These are phyloP conservation scores for Sarotherodon lohbergeri DNA, from an alignment of 2,113 vertebrate species.

Conservation along the genomic window DNA sequence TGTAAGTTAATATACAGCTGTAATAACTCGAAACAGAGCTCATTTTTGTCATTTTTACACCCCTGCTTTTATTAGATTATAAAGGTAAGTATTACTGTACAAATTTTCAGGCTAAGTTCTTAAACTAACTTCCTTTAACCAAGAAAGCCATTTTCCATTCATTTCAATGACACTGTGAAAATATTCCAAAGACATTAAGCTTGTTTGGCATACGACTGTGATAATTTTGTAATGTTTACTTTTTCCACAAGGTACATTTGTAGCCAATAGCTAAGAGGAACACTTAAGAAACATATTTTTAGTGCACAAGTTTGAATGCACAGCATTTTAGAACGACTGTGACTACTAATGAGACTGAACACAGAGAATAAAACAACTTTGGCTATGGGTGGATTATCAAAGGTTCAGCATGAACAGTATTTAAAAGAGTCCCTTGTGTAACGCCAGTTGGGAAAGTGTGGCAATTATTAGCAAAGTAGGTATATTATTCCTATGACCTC, in stretches of 20 bases:
- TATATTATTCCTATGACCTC: not conserved
- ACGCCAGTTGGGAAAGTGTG: not conserved
- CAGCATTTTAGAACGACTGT: not conserved
- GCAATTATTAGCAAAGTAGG: not conserved
- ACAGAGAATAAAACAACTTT: not conserved
- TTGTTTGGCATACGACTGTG: not conserved
- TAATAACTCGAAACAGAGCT: not conserved
- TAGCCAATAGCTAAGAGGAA: not conserved
- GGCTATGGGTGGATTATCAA: not conserved
- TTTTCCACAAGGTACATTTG: not conserved
- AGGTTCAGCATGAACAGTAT: not conserved
- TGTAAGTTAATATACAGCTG: not conserved
- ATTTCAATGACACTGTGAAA: not conserved
- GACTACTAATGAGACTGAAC: not conserved
- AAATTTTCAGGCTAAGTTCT: not conserved
- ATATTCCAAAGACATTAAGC: not conserved
- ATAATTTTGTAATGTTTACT: not conserved
- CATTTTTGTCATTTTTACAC: not conserved
- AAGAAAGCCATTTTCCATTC: not conserved
- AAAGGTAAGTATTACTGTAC: not conserved
- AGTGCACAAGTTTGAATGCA: not conserved
- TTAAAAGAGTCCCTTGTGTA: not conserved
- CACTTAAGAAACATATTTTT: not conserved
- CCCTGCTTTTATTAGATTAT: not conserved
- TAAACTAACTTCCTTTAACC: not conserved